phyloP scores from a whole-genome alignment of 2,113 vertebrate genomes.

The Rhagologus leucostigma region DNA sequence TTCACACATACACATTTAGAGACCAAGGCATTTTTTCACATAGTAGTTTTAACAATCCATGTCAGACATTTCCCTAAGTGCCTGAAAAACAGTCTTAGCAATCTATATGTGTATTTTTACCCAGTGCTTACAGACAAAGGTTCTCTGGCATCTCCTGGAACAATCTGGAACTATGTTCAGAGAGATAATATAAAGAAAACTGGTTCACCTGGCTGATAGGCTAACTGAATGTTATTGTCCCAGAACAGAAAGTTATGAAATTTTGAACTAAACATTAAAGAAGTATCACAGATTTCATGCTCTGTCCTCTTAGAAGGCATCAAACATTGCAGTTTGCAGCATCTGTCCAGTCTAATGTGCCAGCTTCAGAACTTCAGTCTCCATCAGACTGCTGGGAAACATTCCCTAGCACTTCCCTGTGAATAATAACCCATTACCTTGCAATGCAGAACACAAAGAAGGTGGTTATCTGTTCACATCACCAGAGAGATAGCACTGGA shows the following conservation, averaged over 20 bases:
- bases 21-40: not conserved
- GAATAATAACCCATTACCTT: not conserved
- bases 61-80: not conserved
- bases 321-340: not conserved
- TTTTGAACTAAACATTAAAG: not conserved
- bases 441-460: not conserved
- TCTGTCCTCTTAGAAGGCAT: not conserved
- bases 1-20: not conserved
- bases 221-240: not conserved
- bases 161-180: not conserved
- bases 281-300: not conserved
- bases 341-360: not conserved
- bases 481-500: not conserved
- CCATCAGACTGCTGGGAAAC: not conserved
- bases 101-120: not conserved
- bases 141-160: not conserved
- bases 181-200: not conserved
- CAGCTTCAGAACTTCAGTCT: not conserved
- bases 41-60: not conserved
- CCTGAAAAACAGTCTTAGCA: not conserved
- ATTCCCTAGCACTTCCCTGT: not conserved
- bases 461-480: not conserved
- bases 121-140: not conserved
- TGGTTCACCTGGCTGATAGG: not conserved
- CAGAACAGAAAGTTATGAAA: not conserved